Evolutionary conservation across 2,888 invertebrate genomes (phyloP).

Genomic region (Altica lythri): DNA sequence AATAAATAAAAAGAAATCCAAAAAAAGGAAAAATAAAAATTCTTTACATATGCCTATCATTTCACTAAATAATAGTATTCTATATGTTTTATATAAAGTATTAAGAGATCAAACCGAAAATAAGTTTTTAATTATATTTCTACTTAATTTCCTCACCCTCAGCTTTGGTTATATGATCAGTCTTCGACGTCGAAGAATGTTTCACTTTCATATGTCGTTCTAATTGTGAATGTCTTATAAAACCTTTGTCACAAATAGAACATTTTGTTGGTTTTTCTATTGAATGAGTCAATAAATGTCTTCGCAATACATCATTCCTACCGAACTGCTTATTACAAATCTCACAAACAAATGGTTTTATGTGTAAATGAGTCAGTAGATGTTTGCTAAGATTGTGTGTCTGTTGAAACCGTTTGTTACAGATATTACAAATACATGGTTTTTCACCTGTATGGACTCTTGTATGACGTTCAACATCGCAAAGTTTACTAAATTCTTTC

Average conservation of each 20-base stretch:
- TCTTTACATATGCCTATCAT: too few relatives aligned
- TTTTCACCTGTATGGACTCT: conserved; percentile 56
- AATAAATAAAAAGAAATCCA: too few relatives aligned
- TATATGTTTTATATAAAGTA: too few relatives aligned
- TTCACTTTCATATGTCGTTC: conserved; percentile 44
- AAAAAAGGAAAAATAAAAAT: too few relatives aligned
- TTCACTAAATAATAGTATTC: too few relatives aligned
- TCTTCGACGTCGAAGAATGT: conserved; percentile 31
- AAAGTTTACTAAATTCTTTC: conserved; percentile 52
- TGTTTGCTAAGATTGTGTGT: conserved; percentile 55
- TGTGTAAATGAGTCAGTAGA: conserved; percentile 52
- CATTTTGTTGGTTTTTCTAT: conserved; percentile 53
- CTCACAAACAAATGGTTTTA: conserved; percentile 52
- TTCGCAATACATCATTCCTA: conserved; percentile 52
- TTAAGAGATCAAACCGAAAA: too few relatives aligned
- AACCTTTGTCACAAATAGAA: conserved; percentile 48
- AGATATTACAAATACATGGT: conserved; percentile 52
- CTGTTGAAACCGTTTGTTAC: conserved; percentile 50
- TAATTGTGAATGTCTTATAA: conserved; percentile 48
- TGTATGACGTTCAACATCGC: conserved; percentile 53
- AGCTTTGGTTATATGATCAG: too few relatives aligned
- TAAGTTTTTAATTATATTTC: too few relatives aligned
- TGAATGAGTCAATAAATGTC: conserved; percentile 54
- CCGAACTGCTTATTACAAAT: conserved; percentile 54
- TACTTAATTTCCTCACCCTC: too few relatives aligned